phyloP scores from a whole-genome alignment of 2,797 vertebrate genomes.

The Cuculus canorus region DNA sequence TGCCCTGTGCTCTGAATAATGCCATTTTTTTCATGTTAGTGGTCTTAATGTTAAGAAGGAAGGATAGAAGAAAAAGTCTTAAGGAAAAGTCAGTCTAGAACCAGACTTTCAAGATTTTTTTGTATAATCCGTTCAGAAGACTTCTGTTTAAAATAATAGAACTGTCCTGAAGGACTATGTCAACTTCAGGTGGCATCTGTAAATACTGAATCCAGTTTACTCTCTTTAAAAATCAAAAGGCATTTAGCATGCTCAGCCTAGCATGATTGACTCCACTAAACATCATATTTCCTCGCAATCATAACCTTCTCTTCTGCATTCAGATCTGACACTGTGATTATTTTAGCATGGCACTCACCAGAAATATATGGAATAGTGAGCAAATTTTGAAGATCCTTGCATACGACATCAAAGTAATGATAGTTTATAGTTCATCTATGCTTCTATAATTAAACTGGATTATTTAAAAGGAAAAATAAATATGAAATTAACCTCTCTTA shows the following conservation, averaged over 20 bases:
- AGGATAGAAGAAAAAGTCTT: not conserved
- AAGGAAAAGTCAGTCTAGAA: not conserved
- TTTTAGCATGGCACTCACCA: constrained; percentile 1
- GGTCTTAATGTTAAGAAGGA: not conserved
- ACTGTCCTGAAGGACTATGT: not conserved
- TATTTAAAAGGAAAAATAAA: not conserved
- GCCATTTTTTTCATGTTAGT: not conserved
- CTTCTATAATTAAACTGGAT: not conserved
- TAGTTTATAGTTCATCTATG: not conserved
- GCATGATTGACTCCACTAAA: not conserved
- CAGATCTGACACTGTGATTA: not conserved
- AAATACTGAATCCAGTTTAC: constrained; percentile 11
- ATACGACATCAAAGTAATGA: not conserved
- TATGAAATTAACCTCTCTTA: not conserved
- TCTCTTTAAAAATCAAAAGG: not conserved
- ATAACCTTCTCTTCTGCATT: not conserved
- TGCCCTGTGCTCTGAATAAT: not conserved
- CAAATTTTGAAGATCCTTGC: not conserved
- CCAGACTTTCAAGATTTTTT: not conserved
- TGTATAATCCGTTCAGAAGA: not conserved
- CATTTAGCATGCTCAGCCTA: not conserved
- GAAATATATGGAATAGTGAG: not conserved
- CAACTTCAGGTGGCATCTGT: constrained; percentile 9
- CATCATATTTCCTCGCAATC: not conserved
- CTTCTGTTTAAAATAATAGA: not conserved